Evolutionary conservation across 2,888 invertebrate genomes (phyloP).

Genomic region (Drosophila anomelani): DNA sequence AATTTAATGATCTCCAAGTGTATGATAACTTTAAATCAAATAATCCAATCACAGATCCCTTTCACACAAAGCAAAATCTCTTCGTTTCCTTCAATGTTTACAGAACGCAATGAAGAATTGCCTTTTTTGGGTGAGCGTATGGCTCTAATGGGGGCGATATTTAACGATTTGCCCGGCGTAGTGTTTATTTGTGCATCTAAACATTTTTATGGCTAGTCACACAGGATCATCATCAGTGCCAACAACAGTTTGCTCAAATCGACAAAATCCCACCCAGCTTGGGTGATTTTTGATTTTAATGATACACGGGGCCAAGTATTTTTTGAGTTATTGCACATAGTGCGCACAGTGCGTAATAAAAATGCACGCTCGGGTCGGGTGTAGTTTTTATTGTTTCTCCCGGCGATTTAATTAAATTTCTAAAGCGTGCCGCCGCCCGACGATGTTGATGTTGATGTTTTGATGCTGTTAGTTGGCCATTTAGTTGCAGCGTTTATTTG

Average conservation of each 20-base stretch:
- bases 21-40: background rate
- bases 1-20: background rate
- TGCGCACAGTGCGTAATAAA: constrained; percentile 64
- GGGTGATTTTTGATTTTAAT: constrained; percentile 79
- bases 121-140: constrained; percentile 9
- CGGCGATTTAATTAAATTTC: constrained; percentile 74
- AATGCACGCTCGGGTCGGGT: constrained; percentile 19
- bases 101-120: constrained; percentile 45
- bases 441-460: constrained; percentile 20
- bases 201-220: constrained; percentile 71
- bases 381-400: constrained; percentile 69
- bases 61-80: constrained; percentile 1
- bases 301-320: constrained; percentile 71
- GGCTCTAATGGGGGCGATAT: constrained; percentile 18
- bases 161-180: constrained; percentile 51
- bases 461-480: constrained; percentile 67
- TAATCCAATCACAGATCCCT: background rate
- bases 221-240: constrained; percentile 17
- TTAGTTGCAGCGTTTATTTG: constrained; percentile 73
- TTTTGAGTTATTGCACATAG: constrained; percentile 75
- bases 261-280: constrained; percentile 53
- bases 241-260: constrained; percentile 24
- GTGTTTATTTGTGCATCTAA: constrained; percentile 79
- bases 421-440: constrained; percentile 74
- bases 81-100: constrained; percentile 50